These are phyloP conservation scores for Phlogophora meticulosa DNA, from an alignment of 2,888 invertebrate genomes.

Conservation along the genomic window DNA sequence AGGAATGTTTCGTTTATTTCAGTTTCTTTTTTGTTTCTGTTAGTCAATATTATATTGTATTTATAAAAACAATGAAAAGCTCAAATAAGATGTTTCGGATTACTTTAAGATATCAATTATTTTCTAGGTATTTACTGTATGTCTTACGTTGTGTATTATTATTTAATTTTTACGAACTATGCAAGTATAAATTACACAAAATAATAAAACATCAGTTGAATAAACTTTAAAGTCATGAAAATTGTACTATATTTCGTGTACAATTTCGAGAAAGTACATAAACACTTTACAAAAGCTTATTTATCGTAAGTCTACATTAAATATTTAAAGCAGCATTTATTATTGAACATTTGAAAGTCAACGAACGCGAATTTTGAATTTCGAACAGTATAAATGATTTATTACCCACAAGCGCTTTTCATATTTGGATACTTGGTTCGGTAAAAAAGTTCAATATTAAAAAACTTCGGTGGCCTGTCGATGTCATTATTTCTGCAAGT, in stretches of 20 bases:
- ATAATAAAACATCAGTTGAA: conserved; percentile 9
- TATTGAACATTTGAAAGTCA: conserved; percentile 55
- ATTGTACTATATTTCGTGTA: neutral
- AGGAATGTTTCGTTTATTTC: conserved; percentile 56
- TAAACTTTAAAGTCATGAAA: conserved; percentile 17
- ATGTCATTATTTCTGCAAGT: conserved; percentile 65
- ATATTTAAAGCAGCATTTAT: conserved; percentile 49
- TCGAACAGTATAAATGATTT: conserved; percentile 65
- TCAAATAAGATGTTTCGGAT: neutral
- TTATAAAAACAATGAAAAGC: conserved; percentile 31
- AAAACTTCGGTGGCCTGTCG: conserved; percentile 71
- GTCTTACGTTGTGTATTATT: neutral
- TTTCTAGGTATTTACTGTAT: neutral
- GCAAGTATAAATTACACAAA: neutral
- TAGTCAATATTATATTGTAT: conserved; percentile 43
- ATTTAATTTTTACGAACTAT: neutral
- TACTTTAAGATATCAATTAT: conserved; percentile 5
- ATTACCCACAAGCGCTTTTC: conserved; percentile 58
- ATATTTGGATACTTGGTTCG: conserved; percentile 61
- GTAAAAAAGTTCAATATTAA: conserved; percentile 75
- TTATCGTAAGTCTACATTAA: conserved; percentile 34
- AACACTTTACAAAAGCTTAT: conserved; percentile 36
- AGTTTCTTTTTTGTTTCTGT: conserved; percentile 49
- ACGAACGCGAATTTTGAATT: conserved; percentile 54
- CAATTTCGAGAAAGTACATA: conserved; percentile 39